phyloP scores from a whole-genome alignment of 1,140 invertebrate species.

The Macrosteles quadrilineatus region DNA sequence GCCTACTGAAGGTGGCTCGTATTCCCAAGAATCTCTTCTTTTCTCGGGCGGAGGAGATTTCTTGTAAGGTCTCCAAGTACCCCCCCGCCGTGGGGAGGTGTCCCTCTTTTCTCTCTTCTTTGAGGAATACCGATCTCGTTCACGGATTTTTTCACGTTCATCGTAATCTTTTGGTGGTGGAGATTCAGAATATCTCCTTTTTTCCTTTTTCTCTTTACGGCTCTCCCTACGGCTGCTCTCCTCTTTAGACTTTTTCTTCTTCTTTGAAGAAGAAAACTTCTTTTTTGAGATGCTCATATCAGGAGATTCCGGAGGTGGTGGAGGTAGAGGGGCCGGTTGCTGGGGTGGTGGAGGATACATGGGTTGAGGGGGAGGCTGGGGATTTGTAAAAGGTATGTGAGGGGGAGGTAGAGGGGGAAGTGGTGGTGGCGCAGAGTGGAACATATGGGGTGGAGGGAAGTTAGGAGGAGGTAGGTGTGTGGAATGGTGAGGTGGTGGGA shows the following conservation, averaged over 20 bases:
- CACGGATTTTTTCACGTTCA: not conserved
- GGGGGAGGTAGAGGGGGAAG: constrained; percentile 27
- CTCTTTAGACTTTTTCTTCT: constrained; percentile 2
- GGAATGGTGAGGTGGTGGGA: not conserved
- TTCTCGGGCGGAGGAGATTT: constrained; percentile 13
- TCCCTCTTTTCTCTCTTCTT: constrained; percentile 20
- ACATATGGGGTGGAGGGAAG: constrained; percentile 26
- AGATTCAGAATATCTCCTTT: constrained; percentile 24
- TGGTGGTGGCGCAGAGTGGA: not conserved
- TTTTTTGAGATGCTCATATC: not conserved
- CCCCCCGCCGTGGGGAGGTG: too few relatives aligned
- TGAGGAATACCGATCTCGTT: not conserved
- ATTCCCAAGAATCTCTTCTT: constrained; percentile 23
- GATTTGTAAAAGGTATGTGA: constrained; percentile 32
- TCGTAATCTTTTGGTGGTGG: not conserved
- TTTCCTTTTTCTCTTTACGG: constrained; percentile 24
- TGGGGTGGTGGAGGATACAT: constrained; percentile 28
- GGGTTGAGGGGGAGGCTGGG: constrained; percentile 25
- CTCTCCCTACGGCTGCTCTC: not conserved
- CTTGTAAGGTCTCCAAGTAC: constrained; percentile 9
- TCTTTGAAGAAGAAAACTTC: constrained; percentile 5
- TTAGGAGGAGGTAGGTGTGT: constrained; percentile 9
- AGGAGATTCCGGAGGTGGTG: constrained; percentile 21
- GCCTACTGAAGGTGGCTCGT: constrained; percentile 25
- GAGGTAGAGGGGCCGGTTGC: constrained; percentile 28